Percentiles rank a stretch among this genome's conserved stretches.
Evolutionary conservation across 2,888 invertebrate genomes (phyloP).

Genomic region (Creontiades dilutus): DNA sequence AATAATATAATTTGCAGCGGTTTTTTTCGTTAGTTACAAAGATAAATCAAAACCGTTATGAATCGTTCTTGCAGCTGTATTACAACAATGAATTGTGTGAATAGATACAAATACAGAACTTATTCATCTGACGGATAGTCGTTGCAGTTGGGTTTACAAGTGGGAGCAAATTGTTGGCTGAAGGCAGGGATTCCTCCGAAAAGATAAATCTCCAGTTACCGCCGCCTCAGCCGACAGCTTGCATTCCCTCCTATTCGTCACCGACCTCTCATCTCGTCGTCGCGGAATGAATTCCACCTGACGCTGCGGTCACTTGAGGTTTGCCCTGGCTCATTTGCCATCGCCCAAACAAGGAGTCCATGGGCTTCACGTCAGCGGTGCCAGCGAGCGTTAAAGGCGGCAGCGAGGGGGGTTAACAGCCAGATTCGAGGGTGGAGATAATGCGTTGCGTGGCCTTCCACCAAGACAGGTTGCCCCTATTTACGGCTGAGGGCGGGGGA

Average conservation of each 20-base stretch:
- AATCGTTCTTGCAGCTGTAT: too few relatives aligned
- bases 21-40: too few relatives aligned
- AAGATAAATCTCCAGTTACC: not conserved
- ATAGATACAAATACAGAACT: too few relatives aligned
- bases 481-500: not conserved
- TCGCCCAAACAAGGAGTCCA: not conserved
- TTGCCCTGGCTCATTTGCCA: not conserved
- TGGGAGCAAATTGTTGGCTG: not conserved
- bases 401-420: not conserved
- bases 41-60: too few relatives aligned
- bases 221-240: not conserved
- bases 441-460: constrained; percentile 12
- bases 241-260: not conserved
- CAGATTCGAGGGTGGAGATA: not conserved
- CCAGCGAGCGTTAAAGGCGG: not conserved
- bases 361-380: not conserved
- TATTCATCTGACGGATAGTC: too few relatives aligned
- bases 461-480: constrained; percentile 6
- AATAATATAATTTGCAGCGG: too few relatives aligned
- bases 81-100: too few relatives aligned
- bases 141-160: too few relatives aligned
- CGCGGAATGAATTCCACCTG: constrained; percentile 12
- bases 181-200: not conserved
- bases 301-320: not conserved
- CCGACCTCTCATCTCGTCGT: constrained; percentile 5